phyloP scores from a whole-genome alignment of 2,888 invertebrate species.

The Timema cristinae region DNA sequence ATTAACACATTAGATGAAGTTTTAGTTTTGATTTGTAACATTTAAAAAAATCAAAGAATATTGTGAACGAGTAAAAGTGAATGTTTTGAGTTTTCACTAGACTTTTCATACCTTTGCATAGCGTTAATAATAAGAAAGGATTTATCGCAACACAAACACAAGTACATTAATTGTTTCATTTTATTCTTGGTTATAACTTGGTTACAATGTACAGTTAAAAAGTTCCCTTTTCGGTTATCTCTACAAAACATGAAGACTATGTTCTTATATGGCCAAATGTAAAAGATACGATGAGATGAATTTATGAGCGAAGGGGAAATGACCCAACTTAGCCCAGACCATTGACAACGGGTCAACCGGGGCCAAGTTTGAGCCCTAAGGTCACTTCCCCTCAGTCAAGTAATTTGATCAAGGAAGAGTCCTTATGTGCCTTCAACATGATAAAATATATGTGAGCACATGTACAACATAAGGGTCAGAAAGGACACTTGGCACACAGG shows the following conservation, averaged over 20 bases:
- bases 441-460: too few relatives aligned
- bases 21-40: too few relatives aligned
- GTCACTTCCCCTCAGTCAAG: not conserved
- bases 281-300: too few relatives aligned
- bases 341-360: not conserved
- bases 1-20: too few relatives aligned
- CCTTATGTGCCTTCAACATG: too few relatives aligned
- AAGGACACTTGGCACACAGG: too few relatives aligned
- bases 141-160: slow-evolving; percentile 8
- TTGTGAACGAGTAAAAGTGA: not conserved
- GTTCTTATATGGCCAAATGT: not conserved
- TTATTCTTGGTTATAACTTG: slow-evolving; percentile 32
- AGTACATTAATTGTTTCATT: slow-evolving; percentile 21
- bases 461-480: too few relatives aligned
- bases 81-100: not conserved
- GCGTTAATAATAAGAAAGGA: not conserved
- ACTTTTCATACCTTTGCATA: not conserved
- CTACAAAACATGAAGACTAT: slow-evolving; percentile 32
- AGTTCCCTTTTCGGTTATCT: slow-evolving; percentile 26
- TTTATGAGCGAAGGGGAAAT: too few relatives aligned
- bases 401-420: too few relatives aligned
- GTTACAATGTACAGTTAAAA: slow-evolving; percentile 34
- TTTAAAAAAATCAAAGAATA: not conserved
- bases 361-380: not conserved
- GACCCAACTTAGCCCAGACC: too few relatives aligned